phyloP scores from a whole-genome alignment of 2,797 vertebrate genomes.

The Squalus acanthias region DNA sequence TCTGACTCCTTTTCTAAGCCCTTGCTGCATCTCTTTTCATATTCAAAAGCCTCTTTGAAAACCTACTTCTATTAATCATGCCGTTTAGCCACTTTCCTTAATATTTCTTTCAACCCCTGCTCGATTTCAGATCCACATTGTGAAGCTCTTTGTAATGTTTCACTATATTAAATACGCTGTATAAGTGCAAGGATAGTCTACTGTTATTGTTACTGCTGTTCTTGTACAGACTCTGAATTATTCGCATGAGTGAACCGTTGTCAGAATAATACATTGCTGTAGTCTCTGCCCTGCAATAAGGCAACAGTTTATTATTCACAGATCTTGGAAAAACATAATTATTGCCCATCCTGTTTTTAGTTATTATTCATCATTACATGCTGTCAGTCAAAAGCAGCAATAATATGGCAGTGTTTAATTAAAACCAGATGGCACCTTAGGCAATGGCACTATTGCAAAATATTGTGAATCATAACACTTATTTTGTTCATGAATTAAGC shows the following conservation, averaged over 20 bases:
- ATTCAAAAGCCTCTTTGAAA: no score
- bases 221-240: not conserved
- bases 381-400: not conserved
- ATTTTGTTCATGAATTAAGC: not conserved
- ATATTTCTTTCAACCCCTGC: not conserved
- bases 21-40: no score
- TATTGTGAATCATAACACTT: not conserved
- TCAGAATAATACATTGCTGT: not conserved
- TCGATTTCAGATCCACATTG: not conserved
- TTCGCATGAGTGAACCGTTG: not conserved
- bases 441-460: not conserved
- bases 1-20: no score
- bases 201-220: no score
- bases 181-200: no score
- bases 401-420: not conserved
- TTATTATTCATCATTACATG: not conserved
- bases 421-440: not conserved
- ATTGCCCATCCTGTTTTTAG: not conserved
- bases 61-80: no score
- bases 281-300: not conserved
- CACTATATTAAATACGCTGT: no score
- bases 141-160: no score
- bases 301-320: no score
- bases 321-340: no score
- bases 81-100: not conserved